Conservation (phyloP, 2,797 vertebrate genomes). For the Hemibagrus guttatus region DNA sequence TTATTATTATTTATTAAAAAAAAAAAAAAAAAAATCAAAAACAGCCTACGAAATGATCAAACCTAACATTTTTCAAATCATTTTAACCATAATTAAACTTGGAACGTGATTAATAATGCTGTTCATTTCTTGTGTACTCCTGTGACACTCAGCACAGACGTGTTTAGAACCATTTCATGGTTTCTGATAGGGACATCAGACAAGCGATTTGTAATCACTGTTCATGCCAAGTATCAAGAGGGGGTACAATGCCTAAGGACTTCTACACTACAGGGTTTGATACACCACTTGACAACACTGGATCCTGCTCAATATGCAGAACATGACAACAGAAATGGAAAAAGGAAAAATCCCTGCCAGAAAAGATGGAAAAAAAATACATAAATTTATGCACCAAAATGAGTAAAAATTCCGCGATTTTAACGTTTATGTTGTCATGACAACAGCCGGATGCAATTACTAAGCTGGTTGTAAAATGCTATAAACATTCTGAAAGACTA, state of each 20-base stretch:
- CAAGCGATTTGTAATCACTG: background rate
- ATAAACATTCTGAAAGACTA: background rate
- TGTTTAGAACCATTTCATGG: background rate
- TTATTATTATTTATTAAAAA: too few species aligned
- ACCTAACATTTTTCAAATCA: background rate
- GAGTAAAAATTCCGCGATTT: background rate
- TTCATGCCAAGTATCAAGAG: conserved; percentile 2
- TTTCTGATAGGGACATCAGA: background rate
- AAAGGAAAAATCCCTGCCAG: background rate
- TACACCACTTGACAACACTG: background rate
- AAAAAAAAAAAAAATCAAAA: too few species aligned
- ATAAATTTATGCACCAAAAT: background rate
- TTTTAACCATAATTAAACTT: background rate
- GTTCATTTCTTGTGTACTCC: background rate
- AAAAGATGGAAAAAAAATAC: background rate
- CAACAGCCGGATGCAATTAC: background rate
- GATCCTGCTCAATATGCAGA: background rate
- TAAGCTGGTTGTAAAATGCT: background rate
- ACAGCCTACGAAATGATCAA: background rate
- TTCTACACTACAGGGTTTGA: background rate
- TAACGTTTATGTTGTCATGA: too few species aligned
- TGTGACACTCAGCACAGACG: background rate
- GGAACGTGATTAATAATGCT: background rate
- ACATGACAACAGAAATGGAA: background rate
- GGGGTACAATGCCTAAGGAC: background rate